Evolutionary conservation across 2,888 invertebrate species (phyloP), one percentile per base, ranked within the genome.

Genomic region (Sympetrum striolatum): DNA sequence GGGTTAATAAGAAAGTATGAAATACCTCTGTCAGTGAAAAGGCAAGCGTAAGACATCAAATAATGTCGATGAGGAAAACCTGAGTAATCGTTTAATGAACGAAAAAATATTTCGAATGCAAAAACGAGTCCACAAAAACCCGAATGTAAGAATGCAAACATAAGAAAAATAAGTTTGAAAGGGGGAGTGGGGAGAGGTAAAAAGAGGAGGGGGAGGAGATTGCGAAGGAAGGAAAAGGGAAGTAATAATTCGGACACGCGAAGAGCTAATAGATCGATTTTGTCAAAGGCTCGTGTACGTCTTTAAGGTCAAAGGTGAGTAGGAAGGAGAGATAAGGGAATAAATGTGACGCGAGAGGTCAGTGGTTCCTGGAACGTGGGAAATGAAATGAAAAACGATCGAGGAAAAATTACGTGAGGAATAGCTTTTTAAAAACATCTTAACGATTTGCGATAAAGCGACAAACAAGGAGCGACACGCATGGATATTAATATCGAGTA

Each of bases 181-280:
- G 25, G 48, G 6, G 25, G 35, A 58, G 35, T 6, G 35, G 12
- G 31, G 35, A 2, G 58, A 53, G 53, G 25, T 35, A 60, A 53
- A 22, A 14, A 58, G 35, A 31, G 18, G 35, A 1, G 14, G 53
- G 25, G 53, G 25, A 60, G 35, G 64, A 25, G 64, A 64, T 5
- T 48, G 81, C 15, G 44, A 1, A 48, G 58, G 58, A 35, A 15
- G 58, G 58, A 22, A 53, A 44, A 31, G 58, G 37, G 60, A 60
- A 64, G 86, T 12, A 86, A 86, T 86, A 86, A 86, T 86, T 60
- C 60, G 37, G 86, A 48, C 86, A 86, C 86, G 86, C 86, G 64
- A 86, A 86, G 86, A 86, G 86, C 86, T 86, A 86, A 86, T 86
- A 86, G 60, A 86, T 86, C 86, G 86, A 86, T 86, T 86, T 86